phyloP scores from a whole-genome alignment of 2,797 vertebrate genomes.

The Cuniculus paca region DNA sequence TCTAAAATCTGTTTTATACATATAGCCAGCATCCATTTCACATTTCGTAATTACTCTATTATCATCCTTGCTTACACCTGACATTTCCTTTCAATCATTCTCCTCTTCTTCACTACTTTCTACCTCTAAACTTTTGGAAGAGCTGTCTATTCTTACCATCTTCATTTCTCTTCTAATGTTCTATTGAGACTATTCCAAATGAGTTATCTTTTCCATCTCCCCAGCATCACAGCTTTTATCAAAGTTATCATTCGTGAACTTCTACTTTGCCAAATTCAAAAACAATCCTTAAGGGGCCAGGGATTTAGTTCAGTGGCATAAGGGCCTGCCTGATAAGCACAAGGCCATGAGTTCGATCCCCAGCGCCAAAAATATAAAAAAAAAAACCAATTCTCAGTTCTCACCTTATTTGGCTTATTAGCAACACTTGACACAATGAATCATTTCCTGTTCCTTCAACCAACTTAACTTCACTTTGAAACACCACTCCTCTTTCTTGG shows the following conservation, averaged over 20 bases:
- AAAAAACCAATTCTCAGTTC: no score
- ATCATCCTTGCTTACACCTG: neutral
- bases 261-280: constrained; percentile 18
- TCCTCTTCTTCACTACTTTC: neutral
- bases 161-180: neutral
- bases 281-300: no score
- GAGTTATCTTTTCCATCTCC: neutral
- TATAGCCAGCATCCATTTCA: neutral
- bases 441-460: neutral
- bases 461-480: neutral
- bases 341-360: no score
- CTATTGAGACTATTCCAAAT: neutral
- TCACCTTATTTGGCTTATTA: neutral
- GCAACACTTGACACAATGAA: neutral
- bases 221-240: neutral
- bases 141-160: neutral
- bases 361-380: no score
- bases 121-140: neutral
- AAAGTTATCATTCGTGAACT: neutral
- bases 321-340: no score
- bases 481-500: neutral
- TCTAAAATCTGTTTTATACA: neutral
- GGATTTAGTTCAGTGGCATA: no score
- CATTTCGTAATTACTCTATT: neutral
- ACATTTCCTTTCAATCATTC: neutral